phyloP scores from a whole-genome alignment of 37 sponge, comb jelly and placozoan genomes.

The Aplysina aerophoba region DNA sequence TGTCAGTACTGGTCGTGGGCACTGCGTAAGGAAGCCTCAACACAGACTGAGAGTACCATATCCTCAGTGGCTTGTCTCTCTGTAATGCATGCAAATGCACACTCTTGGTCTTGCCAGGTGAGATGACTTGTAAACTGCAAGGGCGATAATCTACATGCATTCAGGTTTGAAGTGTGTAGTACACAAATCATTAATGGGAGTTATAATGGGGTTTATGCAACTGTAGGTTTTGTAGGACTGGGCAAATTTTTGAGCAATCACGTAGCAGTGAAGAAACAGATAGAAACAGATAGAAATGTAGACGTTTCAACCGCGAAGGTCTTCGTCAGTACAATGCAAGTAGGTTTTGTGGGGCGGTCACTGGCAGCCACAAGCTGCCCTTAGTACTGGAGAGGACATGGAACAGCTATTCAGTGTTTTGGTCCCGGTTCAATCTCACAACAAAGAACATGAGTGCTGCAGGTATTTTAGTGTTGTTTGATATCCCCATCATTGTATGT shows the following conservation, averaged over 20 bases:
- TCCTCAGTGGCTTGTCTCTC: not conserved
- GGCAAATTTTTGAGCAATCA: too few relatives aligned
- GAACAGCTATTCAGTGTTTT: conserved; percentile 14
- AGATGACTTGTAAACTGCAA: not conserved
- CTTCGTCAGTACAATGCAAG: too few relatives aligned
- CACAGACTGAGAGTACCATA: not conserved
- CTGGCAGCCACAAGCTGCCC: conserved; percentile 12
- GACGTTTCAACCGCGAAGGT: too few relatives aligned
- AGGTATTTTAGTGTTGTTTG: not conserved
- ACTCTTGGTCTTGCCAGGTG: conserved; percentile 28
- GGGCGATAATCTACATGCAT: not conserved
- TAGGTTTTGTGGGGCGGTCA: conserved; percentile 28
- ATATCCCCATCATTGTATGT: too few relatives aligned
- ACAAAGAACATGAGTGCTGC: conserved; percentile 25
- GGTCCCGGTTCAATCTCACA: not conserved
- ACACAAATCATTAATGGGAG: too few relatives aligned
- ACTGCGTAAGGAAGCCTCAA: too few relatives aligned
- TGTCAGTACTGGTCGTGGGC: too few relatives aligned
- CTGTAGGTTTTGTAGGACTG: not conserved
- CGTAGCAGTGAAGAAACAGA: too few relatives aligned
- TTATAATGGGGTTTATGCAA: not conserved
- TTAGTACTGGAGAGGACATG: conserved; percentile 22
- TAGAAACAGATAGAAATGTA: too few relatives aligned
- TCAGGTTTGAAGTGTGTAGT: not conserved
- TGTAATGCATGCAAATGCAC: conserved; percentile 36